phyloP scores from a whole-genome alignment of 2,888 invertebrate species.

The Tanypteryx hageni region DNA sequence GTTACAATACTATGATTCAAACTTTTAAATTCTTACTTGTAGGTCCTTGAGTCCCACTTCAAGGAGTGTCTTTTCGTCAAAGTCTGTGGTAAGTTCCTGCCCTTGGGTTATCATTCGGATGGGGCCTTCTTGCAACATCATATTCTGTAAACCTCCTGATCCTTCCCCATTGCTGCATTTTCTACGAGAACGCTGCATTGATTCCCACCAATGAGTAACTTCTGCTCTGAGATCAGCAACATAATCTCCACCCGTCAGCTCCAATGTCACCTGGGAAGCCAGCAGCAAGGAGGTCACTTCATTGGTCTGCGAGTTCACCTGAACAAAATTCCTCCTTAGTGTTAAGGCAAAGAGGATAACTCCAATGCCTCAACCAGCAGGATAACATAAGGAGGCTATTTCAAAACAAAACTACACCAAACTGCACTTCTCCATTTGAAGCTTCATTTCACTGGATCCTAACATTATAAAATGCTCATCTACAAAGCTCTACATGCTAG shows the following conservation, averaged over 20 bases:
- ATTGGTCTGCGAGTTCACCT: too few relatives aligned
- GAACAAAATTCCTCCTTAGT: too few relatives aligned
- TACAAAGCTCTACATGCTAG: too few relatives aligned
- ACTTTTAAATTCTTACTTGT: slow-evolving; percentile 78
- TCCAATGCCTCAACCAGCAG: too few relatives aligned
- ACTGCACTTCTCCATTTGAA: too few relatives aligned
- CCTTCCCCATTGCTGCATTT: slow-evolving; percentile 79
- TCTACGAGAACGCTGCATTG: slow-evolving; percentile 73
- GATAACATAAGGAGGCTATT: too few relatives aligned
- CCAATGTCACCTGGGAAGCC: slow-evolving; percentile 78
- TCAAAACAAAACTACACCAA: too few relatives aligned
- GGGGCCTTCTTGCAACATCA: slow-evolving; percentile 85
- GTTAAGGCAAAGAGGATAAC: too few relatives aligned
- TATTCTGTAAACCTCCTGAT: slow-evolving; percentile 75
- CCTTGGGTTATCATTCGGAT: slow-evolving; percentile 93
- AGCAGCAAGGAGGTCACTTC: not conserved
- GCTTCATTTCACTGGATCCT: too few relatives aligned
- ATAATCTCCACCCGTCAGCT: slow-evolving; percentile 90
- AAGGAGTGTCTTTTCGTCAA: slow-evolving; percentile 92
- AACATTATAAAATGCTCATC: too few relatives aligned
- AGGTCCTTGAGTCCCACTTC: slow-evolving; percentile 97
- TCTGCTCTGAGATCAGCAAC: slow-evolving; percentile 95
- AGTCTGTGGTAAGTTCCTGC: slow-evolving; percentile 93
- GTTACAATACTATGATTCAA: too few relatives aligned
- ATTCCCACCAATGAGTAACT: slow-evolving; percentile 97